Conservation (phyloP, 2,888 invertebrate species). For the Xestobium rufovillosum region DNA sequence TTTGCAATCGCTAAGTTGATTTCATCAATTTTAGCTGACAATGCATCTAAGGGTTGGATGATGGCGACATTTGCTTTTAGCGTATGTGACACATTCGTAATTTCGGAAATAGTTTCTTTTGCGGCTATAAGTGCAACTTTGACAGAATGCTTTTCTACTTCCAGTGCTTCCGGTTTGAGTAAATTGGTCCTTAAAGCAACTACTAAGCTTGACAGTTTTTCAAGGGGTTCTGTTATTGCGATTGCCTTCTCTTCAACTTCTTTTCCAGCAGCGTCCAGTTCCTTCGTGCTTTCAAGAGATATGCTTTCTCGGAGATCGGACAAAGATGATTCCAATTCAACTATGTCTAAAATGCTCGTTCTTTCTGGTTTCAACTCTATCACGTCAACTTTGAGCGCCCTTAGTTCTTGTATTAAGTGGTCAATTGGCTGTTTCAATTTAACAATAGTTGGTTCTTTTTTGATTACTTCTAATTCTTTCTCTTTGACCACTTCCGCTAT, state of each 20-base stretch:
- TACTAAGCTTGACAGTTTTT: background rate
- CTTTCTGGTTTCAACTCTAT: background rate
- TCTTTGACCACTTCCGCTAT: too few relatives aligned
- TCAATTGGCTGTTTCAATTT: background rate
- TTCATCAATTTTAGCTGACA: slow-evolving; percentile 21
- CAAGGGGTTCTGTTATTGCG: background rate
- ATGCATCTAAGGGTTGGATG: slow-evolving; percentile 23
- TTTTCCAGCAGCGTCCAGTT: background rate
- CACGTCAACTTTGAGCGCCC: background rate
- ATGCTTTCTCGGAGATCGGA: background rate
- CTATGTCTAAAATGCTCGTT: background rate
- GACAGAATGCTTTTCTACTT: slow-evolving; percentile 1
- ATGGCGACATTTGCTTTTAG: slow-evolving; percentile 4
- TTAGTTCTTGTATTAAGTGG: background rate
- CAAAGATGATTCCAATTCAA: background rate
- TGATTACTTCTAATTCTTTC: too few relatives aligned
- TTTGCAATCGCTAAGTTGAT: slow-evolving; percentile 14
- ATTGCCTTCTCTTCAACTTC: too few relatives aligned
- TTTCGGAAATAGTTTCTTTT: background rate
- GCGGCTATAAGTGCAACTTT: too few relatives aligned
- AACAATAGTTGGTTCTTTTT: background rate
- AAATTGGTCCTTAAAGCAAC: background rate
- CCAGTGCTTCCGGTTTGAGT: background rate
- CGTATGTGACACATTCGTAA: slow-evolving; percentile 1
- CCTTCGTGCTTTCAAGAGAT: background rate